phyloP scores from a whole-genome alignment of 2,113 vertebrate genomes.

The Naja naja region DNA sequence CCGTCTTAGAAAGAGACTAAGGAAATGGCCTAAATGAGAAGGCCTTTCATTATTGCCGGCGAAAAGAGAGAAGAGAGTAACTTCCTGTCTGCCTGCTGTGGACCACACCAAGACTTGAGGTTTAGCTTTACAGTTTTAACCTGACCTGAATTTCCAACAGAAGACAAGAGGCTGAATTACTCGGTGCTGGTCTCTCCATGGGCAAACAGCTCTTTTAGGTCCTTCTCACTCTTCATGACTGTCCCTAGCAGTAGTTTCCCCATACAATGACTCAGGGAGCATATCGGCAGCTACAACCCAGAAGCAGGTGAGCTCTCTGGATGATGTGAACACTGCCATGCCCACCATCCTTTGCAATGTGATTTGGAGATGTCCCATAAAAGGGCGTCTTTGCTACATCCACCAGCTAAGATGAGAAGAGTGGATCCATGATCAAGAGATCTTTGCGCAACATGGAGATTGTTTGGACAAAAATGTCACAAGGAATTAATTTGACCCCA shows the following conservation, averaged over 20 bases:
- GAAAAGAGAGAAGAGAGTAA: neutral
- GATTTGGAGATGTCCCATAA: neutral
- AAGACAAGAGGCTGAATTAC: too few relatives aligned
- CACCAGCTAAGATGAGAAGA: neutral
- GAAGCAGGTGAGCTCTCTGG: neutral
- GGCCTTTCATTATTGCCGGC: constrained; percentile 18
- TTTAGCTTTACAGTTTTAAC: neutral
- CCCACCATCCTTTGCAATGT: neutral
- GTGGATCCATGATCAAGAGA: neutral
- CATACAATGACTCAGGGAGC: neutral
- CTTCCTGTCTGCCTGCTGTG: neutral
- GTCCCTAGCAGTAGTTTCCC: neutral
- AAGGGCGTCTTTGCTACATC: neutral
- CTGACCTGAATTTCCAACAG: neutral
- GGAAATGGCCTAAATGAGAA: fast-evolving
- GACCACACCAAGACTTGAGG: neutral
- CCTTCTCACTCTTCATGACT: neutral
- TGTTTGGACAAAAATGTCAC: neutral
- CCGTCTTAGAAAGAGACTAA: constrained; percentile 36
- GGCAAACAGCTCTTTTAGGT: neutral
- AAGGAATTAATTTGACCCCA: neutral
- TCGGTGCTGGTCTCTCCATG: neutral
- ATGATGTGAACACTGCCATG: neutral
- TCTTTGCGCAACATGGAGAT: neutral
- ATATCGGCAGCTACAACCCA: neutral